Evolutionary conservation across 2,113 vertebrate species (phyloP).

Genomic region (Lamprologus ornatipinnis): DNA sequence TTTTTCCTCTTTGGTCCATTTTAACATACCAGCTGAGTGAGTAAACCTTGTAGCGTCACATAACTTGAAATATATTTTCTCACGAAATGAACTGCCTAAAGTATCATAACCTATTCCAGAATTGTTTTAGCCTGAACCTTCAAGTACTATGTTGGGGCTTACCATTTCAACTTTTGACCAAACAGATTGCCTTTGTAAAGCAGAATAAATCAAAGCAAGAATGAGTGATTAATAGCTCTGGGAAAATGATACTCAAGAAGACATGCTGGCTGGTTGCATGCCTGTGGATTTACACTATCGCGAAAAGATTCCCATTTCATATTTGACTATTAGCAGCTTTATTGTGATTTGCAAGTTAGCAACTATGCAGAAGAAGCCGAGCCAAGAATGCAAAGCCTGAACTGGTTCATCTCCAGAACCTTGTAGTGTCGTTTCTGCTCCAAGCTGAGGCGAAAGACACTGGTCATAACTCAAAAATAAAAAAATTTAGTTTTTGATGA

Average conservation of each 20-base stretch:
- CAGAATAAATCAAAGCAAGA: not conserved
- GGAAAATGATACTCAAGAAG: not conserved
- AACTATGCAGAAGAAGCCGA: conserved; percentile 16
- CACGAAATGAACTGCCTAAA: not conserved
- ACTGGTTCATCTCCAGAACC: not conserved
- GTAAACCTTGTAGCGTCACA: not conserved
- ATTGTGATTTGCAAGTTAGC: conserved; percentile 47
- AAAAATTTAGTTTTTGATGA: not conserved
- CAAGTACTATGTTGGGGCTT: not conserved
- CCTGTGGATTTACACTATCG: conserved; percentile 6
- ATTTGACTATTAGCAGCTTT: conserved; percentile 28
- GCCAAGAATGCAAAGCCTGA: conserved; percentile 1
- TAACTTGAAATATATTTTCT: not conserved
- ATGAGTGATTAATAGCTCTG: not conserved
- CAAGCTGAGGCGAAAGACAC: not conserved
- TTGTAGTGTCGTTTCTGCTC: not conserved
- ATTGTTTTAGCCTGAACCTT: not conserved
- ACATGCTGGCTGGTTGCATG: conserved; percentile 19
- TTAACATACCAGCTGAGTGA: not conserved
- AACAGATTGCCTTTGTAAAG: not conserved
- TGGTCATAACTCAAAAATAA: not conserved
- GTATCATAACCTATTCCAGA: not conserved
- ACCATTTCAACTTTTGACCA: not conserved
- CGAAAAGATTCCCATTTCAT: conserved; percentile 7
- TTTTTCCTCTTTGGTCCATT: not conserved